Percentiles rank a stretch among this genome's conserved stretches.
Conservation (phyloP, 2,113 vertebrate genomes). For the Formicarius rufipectus region DNA sequence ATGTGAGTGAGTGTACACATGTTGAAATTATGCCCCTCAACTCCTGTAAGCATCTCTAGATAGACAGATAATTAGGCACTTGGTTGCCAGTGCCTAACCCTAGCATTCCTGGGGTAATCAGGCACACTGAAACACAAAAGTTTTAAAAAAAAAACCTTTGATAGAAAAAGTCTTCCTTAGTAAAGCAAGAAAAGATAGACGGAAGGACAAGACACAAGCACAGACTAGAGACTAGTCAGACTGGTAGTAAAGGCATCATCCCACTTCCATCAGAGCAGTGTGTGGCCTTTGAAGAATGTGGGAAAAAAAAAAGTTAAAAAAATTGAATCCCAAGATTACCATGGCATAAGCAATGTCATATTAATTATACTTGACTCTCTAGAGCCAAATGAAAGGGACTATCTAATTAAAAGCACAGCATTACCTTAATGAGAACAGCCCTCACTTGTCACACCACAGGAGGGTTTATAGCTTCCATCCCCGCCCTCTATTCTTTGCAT, state of each 20-base stretch:
- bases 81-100: background rate
- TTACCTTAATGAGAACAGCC: conserved; percentile 42
- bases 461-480: background rate
- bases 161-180: background rate
- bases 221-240: background rate
- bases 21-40: background rate
- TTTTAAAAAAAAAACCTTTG: background rate
- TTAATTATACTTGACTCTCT: conserved; percentile 18
- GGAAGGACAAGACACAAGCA: background rate
- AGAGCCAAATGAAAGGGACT: background rate
- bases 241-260: background rate
- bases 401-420: conserved; percentile 41
- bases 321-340: background rate
- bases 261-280: background rate
- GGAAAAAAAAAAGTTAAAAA: background rate
- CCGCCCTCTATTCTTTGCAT: background rate
- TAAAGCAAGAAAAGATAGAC: background rate
- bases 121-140: background rate
- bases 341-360: background rate
- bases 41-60: background rate
- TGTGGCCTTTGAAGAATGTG: background rate
- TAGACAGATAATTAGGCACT: background rate
- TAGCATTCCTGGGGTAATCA: background rate
- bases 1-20: background rate
- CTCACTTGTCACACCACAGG: conserved; percentile 10